Percentiles rank a stretch among this genome's conserved stretches.
Conservation (phyloP, 2,888 invertebrate genomes). For the Plebejus melissa region DNA sequence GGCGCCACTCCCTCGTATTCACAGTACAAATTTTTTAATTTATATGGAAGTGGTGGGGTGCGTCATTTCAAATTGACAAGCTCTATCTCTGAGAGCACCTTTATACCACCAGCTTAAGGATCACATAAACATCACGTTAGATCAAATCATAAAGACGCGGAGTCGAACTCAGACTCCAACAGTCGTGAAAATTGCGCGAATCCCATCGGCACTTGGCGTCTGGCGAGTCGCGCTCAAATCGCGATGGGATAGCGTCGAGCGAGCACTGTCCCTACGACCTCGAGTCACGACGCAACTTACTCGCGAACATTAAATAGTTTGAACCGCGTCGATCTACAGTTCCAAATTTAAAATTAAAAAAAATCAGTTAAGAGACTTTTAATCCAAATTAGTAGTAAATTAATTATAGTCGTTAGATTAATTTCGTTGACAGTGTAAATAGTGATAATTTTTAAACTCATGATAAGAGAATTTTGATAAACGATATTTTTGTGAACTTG, state of each 20-base stretch:
- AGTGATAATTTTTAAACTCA: not conserved
- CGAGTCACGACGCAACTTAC: conserved; percentile 35
- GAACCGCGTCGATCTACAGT: not conserved
- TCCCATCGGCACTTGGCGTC: conserved; percentile 11
- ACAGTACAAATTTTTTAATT: no score
- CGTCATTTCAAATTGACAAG: no score
- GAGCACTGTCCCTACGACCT: conserved; percentile 36
- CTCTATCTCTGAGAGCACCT: no score
- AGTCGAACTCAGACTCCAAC: not conserved
- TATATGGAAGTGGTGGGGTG: no score
- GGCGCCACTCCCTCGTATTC: no score
- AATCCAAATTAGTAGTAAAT: not conserved
- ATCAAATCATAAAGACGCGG: no score
- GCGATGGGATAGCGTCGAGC: conserved; percentile 38
- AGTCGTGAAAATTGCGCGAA: conserved; percentile 22
- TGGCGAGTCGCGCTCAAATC: conserved; percentile 33
- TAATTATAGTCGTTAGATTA: not conserved
- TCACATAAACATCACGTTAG: no score
- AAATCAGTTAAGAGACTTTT: not conserved
- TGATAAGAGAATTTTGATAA: not conserved
- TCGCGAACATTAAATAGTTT: conserved; percentile 27
- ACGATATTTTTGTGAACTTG: not conserved
- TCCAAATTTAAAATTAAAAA: not conserved
- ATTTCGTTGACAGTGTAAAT: not conserved
- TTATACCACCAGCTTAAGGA: no score